Evolutionary conservation across 2,888 invertebrate genomes (phyloP).

Genomic region (Apamea sordens): DNA sequence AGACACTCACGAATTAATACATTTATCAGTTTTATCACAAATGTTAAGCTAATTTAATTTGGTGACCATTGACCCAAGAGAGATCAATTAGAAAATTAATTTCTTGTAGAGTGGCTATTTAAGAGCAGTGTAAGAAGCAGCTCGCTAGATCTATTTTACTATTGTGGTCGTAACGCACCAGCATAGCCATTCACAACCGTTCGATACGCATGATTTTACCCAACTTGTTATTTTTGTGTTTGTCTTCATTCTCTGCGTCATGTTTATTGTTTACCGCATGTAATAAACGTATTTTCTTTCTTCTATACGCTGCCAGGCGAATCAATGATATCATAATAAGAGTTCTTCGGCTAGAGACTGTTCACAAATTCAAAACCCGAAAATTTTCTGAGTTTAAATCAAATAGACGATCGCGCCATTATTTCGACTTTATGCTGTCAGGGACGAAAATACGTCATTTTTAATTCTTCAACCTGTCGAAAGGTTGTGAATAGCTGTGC

Average conservation of each 20-base stretch:
- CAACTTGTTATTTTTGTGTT: too few relatives aligned
- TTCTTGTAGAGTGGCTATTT: neutral
- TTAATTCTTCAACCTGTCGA: neutral
- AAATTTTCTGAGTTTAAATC: neutral
- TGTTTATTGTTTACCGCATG: too few relatives aligned
- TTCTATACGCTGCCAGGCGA: neutral
- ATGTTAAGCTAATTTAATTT: neutral
- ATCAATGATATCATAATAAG: neutral
- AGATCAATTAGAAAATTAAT: neutral
- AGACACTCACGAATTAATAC: neutral
- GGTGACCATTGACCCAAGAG: neutral
- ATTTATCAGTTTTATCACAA: conserved; percentile 18
- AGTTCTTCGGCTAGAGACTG: neutral
- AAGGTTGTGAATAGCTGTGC: neutral
- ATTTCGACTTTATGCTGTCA: neutral
- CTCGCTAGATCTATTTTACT: neutral
- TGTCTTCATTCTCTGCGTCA: too few relatives aligned
- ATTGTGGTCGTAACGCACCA: neutral
- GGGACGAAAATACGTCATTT: too few relatives aligned
- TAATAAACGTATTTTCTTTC: too few relatives aligned
- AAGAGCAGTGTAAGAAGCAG: neutral
- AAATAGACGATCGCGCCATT: neutral
- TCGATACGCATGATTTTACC: neutral
- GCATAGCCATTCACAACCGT: neutral
- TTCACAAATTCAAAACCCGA: neutral